Percentiles rank a stretch among this genome's conserved stretches.
phyloP scores from a whole-genome alignment of 37 sponge, comb jelly and placozoan genomes.

The Oscarella lobularis region DNA sequence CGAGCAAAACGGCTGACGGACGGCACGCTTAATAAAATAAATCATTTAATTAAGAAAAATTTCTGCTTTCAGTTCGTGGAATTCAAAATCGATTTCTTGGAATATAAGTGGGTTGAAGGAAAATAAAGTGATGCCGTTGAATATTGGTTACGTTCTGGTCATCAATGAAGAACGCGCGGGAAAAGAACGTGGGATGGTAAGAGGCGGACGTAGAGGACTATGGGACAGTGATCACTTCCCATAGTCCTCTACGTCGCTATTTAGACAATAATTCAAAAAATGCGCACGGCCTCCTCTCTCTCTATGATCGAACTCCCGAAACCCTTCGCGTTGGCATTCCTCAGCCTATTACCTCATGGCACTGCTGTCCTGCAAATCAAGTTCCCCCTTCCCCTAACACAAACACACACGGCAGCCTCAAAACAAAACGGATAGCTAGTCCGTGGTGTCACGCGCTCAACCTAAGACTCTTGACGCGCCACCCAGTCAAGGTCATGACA shows the following conservation, averaged over 20 bases:
- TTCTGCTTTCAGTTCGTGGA: conserved; percentile 3
- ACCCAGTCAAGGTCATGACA: too few relatives aligned
- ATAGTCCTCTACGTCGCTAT: conserved; percentile 36
- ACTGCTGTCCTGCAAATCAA: too few relatives aligned
- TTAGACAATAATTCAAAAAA: too few relatives aligned
- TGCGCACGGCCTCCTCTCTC: too few relatives aligned
- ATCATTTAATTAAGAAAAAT: neutral
- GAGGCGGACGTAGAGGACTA: conserved; percentile 47
- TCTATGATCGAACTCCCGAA: too few relatives aligned
- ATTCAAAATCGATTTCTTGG: conserved; percentile 30
- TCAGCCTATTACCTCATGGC: too few relatives aligned
- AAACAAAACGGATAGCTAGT: too few relatives aligned
- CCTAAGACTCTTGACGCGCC: too few relatives aligned
- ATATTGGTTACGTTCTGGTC: conserved; percentile 88
- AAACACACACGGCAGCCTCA: too few relatives aligned
- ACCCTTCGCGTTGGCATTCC: too few relatives aligned
- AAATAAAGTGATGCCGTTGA: neutral
- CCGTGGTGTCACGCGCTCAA: too few relatives aligned
- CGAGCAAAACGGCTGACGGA: neutral
- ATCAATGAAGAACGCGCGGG: conserved; percentile 55
- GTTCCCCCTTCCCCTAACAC: too few relatives aligned
- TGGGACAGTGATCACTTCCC: conserved; percentile 91
- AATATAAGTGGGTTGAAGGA: conserved; percentile 93
- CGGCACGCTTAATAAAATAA: neutral
- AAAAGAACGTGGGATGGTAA: conserved; percentile 78